Evolutionary conservation across 2,797 vertebrate species (phyloP), one percentile per base, ranked within the genome.

Genomic region (Propithecus perrieri): DNA sequence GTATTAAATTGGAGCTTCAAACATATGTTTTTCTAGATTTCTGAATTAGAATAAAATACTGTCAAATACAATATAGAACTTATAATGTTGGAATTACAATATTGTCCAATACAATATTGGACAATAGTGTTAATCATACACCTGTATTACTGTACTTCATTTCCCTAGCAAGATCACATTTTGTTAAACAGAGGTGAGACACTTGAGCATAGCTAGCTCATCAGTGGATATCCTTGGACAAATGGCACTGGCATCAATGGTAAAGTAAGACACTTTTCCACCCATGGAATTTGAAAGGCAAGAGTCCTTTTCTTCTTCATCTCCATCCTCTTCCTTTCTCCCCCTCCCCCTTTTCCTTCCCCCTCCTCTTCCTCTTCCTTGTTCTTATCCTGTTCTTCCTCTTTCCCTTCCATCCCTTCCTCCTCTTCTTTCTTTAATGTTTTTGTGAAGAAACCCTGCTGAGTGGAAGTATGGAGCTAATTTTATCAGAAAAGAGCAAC

Each of bases 391-490:
- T 38, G 1, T 55, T 67, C 6, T 46, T 41, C 48, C 38, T 33
- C 15, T 20, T 75, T 13, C 55, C 5, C 11, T 12, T 78, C 35
- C 18, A 69, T 59, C 50, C 41, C 22, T 85, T 79, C 28, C 33
- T 46, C 8, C 4, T n/a, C 41, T 63, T 92, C 24, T 55, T 84
- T 76, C n/a, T 85, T 93, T 65, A 69, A 75, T 80, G 33, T 9
- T 93, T 84, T 84, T 69, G 67, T 86, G 65, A 86, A 93, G 85
- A 97, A 97, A 97, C 65, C n/a, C 98, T 98, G 97, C 97, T 98
- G 97, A 98, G 98, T 98, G 98, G 98, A 97, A 96, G 46, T 79
- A 98, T 98, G 78, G 98, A 98, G 98, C 98, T 98, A 97, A 94
- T 97, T 98, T 97, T 94, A 89, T 12, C 85, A 96, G 50, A 85